A percentile compares a stretch with the other conserved stretches of the same genome.
Conservation (phyloP, 2,888 invertebrate genomes). For the Acleris literana region DNA sequence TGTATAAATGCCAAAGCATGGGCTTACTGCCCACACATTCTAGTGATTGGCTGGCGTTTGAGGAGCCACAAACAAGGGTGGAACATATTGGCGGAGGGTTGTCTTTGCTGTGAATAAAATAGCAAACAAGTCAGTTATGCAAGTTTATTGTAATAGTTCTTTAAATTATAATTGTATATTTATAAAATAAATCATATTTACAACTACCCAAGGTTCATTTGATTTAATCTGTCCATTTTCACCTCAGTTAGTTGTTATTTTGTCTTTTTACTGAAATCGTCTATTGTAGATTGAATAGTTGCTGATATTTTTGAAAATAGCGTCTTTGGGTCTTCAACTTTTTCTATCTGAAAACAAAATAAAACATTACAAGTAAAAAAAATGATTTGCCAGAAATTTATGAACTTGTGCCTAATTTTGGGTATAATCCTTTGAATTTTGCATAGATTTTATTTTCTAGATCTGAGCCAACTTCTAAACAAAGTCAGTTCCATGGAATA, state of each 20-base stretch:
- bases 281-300: constrained; percentile 86
- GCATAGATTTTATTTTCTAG: no score
- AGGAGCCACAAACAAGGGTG: constrained; percentile 92
- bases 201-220: constrained; percentile 55
- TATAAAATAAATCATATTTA: constrained; percentile 65
- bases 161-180: constrained; percentile 62
- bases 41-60: constrained; percentile 99
- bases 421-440: no score
- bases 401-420: no score
- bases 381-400: neutral
- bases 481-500: no score
- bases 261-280: constrained; percentile 55
- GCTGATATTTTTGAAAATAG: constrained; percentile 88
- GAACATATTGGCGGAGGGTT: constrained; percentile 94
- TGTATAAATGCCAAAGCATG: constrained; percentile 99
- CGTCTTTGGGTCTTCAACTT: constrained; percentile 92
- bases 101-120: constrained; percentile 78
- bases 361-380: neutral
- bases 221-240: constrained; percentile 41
- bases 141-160: constrained; percentile 57
- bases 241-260: constrained; percentile 62
- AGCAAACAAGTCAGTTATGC: constrained; percentile 53
- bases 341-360: constrained; percentile 87
- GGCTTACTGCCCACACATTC: constrained; percentile 97
- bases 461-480: no score